Conservation (phyloP, 2,888 invertebrate species). For the Acleris emargana region DNA sequence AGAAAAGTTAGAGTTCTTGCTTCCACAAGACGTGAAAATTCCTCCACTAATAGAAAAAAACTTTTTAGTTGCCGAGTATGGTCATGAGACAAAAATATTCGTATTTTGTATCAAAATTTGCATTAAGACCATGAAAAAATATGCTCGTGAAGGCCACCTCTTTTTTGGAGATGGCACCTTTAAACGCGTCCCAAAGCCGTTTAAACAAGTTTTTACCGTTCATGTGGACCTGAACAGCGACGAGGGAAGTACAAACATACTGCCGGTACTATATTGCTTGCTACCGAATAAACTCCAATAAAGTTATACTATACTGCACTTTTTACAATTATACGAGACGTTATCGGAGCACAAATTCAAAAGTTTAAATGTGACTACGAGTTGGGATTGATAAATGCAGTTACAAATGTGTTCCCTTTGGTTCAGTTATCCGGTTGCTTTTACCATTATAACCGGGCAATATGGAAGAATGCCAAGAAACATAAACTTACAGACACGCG, state of each 20-base stretch:
- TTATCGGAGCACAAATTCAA: conserved; percentile 8
- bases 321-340: conserved; percentile 11
- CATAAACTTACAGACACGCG: conserved; percentile 8
- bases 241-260: neutral
- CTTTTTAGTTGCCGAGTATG: no score
- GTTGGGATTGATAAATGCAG: conserved; percentile 11
- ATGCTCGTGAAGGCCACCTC: no score
- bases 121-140: no score
- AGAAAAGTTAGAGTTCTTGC: no score
- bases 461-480: neutral
- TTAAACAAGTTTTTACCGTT: conserved; percentile 1
- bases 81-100: no score
- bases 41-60: no score
- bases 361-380: conserved; percentile 14
- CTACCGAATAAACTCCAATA: no score
- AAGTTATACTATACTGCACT: conserved; percentile 7
- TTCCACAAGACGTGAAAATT: no score
- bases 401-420: conserved; percentile 9
- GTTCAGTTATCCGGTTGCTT: neutral
- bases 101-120: no score
- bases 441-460: neutral
- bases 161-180: no score
- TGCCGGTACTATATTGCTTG: no score
- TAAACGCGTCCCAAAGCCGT: no score
- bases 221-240: conserved; percentile 14